These are phyloP conservation scores for Diplazon laetatorius DNA, from an alignment of 2,888 invertebrate species.

Conservation along the genomic window DNA sequence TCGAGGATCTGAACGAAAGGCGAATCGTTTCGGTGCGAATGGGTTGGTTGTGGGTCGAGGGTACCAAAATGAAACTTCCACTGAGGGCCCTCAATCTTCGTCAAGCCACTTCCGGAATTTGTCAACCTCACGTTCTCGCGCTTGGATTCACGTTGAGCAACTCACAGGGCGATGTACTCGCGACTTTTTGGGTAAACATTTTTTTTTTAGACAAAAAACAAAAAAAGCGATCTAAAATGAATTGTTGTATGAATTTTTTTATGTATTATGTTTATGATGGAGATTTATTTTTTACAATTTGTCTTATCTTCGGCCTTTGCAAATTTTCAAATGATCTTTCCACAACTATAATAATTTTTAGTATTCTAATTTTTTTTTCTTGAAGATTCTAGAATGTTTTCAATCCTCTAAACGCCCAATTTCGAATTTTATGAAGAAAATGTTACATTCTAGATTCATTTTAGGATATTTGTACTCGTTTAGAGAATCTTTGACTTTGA, in stretches of 20 bases:
- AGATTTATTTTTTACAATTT: slow-evolving; percentile 4
- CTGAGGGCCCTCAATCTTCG: slow-evolving; percentile 80
- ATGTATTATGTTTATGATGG: not conserved
- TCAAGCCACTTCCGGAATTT: slow-evolving; percentile 77
- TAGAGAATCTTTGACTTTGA: no score
- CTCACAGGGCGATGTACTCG: slow-evolving; percentile 76
- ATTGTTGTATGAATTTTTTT: not conserved
- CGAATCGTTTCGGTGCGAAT: slow-evolving; percentile 80
- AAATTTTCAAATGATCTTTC: no score
- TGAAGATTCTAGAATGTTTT: no score
- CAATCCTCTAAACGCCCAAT: no score
- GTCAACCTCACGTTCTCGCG: slow-evolving; percentile 79
- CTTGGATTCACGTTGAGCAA: slow-evolving; percentile 80
- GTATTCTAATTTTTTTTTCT: no score
- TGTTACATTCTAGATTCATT: no score
- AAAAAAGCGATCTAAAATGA: not conserved
- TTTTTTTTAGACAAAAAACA: not conserved
- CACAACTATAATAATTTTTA: no score
- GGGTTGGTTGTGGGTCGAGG: slow-evolving; percentile 81
- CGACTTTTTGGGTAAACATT: slow-evolving; percentile 80
- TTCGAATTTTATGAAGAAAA: no score
- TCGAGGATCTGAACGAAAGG: slow-evolving; percentile 79
- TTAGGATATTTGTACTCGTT: no score
- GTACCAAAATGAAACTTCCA: slow-evolving; percentile 78
- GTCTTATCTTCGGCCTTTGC: no score